Base-by-base conservation (phyloP, 2,888 invertebrate genomes). In the Drosophila mimetica region DNA sequence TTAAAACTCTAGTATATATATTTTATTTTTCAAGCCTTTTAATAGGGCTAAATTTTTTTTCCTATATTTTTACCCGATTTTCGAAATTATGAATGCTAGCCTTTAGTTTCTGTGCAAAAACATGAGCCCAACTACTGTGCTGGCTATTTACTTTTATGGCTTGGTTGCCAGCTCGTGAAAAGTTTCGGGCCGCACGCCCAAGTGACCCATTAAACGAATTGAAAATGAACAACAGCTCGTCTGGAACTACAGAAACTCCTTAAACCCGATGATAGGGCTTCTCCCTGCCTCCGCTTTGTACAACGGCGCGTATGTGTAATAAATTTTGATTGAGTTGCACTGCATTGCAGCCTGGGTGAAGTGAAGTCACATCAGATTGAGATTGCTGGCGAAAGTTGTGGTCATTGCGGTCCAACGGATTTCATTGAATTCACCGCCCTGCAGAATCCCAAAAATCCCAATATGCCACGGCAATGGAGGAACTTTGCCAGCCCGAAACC, bases 191-290 rank as follows among this genome's bases (percentile, higher is more conserved):
- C 65, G 67, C 66, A 67, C 61, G 59, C 88, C 80, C 84, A 79
- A 86, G 84, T 84, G 84, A 84, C 83, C 86, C 83, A 87, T 86
- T 84, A 87, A 86, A 76, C 86, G 78, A 84, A 84, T 87, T 86
- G 82, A 82, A 82, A 82, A 76, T 81, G 76, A 81, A 78, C 81
- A 55, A 55, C 59, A 60, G 61, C 58, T 37, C 41, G 50, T 46
- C 51, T 18, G 37, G 32, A 28, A n/a, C 44, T 61, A 59, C 25
- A 16, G 22, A n/a, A 16, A 39, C 55, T 53, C 37, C 54, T 55
- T 53, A 59, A 50, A 14, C 25, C 44, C 14, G 25, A 28, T 44
- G 44, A 44, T 28, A 28, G 28, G 44, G 28, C 65, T 48, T 44
- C 30, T 36, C 28, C 39, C 44, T 20, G 8, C 32, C 14, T 37